Base-by-base conservation (phyloP, 2,797 vertebrate genomes). In the Acipenser ruthenus region DNA sequence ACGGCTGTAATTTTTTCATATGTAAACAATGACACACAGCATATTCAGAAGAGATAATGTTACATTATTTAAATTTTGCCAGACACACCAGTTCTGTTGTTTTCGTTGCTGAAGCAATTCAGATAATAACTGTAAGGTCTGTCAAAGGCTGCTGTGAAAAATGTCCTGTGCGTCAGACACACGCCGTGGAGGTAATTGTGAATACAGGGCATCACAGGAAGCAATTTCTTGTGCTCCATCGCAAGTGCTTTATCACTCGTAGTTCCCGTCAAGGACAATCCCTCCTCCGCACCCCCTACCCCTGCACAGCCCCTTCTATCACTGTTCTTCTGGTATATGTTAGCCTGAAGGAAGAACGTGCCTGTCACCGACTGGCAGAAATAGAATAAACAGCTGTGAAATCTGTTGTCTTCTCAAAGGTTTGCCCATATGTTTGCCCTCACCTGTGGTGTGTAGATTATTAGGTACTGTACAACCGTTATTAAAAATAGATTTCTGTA, bases 401-500 rank as follows among this genome's bases (percentile, higher is more conserved):
- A 73, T 63, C 62, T 64, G 67, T 62, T 56, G 65, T 72, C 70
- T 71, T 72, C 67, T 55, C 67, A 68, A 65, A 58, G 56, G 78
- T 83, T 74, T 67, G 68, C 79, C 87, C 88, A 88, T 87, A 89
- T 88, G 87, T 72, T 79, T 78, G 73, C 66, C 77, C 83, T 86
- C 84, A 89, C 85, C 86, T 89, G 86, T 86, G 82, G 86, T 77
- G 71, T 68, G 74, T 78, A 83, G 83, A 89, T 90, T 87, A 89
- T 78, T 79, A 87, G 79, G 82, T 85, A 37, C 23, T 37, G 23
- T 37, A 88, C 84, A 87, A 73, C 71, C 75, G 81, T 89, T 88
- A 90, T 90, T 90, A 90, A 91, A 91, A 88, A 81, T 83, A 83
- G 87, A 89, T 88, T 88, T 89, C 87, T 86, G 85, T 82, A 37